Evolutionary conservation across 2,797 vertebrate species (phyloP).

Genomic region (Aldrovandia affinis): DNA sequence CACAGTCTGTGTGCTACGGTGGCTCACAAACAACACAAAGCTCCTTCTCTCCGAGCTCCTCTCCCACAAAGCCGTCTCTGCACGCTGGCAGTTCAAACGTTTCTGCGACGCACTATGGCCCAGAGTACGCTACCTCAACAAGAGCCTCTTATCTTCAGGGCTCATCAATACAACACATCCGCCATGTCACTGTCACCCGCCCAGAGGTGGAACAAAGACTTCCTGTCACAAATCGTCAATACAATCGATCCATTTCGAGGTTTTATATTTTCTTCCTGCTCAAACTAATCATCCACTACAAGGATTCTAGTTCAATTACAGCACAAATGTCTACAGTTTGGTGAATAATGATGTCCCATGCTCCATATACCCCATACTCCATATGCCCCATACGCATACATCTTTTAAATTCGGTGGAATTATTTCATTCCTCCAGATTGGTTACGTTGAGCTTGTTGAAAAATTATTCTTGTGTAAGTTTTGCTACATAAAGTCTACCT

Average conservation of each 20-base stretch:
- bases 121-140: constrained; percentile 27
- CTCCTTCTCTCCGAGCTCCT: background rate
- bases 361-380: no score
- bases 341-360: background rate
- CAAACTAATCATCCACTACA: no score
- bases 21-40: constrained; percentile 28
- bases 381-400: no score
- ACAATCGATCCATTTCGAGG: background rate
- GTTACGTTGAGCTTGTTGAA: background rate
- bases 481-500: background rate
- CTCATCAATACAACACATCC: background rate
- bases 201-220: background rate
- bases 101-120: constrained; percentile 22
- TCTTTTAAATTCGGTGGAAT: background rate
- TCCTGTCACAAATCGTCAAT: background rate
- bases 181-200: no score
- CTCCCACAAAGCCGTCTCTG: background rate
- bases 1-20: background rate
- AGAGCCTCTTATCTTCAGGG: constrained; percentile 28
- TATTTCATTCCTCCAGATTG: background rate
- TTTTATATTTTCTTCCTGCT: background rate
- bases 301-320: no score
- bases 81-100: constrained; percentile 18
- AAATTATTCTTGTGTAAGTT: background rate
- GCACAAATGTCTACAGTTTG: background rate